Evolutionary conservation across 1,140 invertebrate genomes (phyloP), one percentile per base, ranked within the genome.

Genomic region (Hirudo medicinalis): DNA sequence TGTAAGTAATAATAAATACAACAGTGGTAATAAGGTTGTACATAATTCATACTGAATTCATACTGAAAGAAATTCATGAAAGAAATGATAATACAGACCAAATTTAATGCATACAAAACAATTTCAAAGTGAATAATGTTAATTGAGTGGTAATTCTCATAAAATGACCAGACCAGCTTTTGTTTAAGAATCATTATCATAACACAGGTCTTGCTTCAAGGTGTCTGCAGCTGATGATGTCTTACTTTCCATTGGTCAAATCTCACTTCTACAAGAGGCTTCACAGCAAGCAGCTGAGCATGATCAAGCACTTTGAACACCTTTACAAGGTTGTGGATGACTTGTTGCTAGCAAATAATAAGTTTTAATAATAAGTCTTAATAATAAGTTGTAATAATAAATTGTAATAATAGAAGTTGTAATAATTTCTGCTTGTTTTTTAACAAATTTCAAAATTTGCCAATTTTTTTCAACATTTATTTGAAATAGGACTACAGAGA

Each of bases 121-220:
- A n/a, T n/a, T n/a, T n/a, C n/a, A n/a, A n/a, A n/a, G n/a, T n/a
- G n/a, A n/a, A n/a, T n/a, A n/a, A n/a, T n/a, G n/a, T n/a, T n/a
- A 36, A 36, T 36, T 36, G 2, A 36, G 32, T 36, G 6, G 9
- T 25, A 57, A 57, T 57, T 25, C 54, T 57, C 54, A 57, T 57
- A 20, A 57, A 57, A n/a, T 25, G 54, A n/a, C 54, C 20, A n/a
- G 20, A 57, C 54, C 54, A 57, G 0, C 13, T 4, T 63, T 32
- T 13, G 9, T 2, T 8, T 32, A 9, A 63, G 22, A 13, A 32
- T 63, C 57, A 63, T 63, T 32, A 63, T 15, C 57, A 63, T 63
- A 13, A 63, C 78, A 40, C 76, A 84, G 94, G 92, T 13, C 82
- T 98, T 73, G 91, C 93, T 0, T 91, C 91, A 13, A 86, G 95